Conservation (phyloP, 2,888 invertebrate species). For the Chrysodeixis includens region DNA sequence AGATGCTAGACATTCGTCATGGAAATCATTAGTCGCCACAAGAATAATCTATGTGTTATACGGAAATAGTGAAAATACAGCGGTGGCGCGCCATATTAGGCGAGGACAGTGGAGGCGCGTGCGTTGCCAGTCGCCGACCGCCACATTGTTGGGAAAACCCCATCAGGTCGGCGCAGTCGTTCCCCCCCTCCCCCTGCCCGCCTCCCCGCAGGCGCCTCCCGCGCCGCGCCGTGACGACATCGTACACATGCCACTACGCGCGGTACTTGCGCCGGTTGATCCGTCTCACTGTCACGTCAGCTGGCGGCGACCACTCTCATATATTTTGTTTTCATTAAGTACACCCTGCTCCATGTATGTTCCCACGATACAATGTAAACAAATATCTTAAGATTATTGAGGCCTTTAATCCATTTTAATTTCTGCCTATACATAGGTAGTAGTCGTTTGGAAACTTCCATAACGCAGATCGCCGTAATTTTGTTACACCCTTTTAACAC, state of each 20-base stretch:
- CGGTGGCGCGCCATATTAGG: constrained; percentile 75
- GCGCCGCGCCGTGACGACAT: constrained; percentile 57
- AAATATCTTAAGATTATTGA: background rate
- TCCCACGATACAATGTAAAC: constrained; percentile 16
- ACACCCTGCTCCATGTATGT: constrained; percentile 13
- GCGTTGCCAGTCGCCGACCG: constrained; percentile 64
- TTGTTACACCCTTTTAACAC: background rate
- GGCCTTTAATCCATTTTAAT: background rate
- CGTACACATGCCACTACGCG: constrained; percentile 50
- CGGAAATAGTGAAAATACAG: constrained; percentile 76
- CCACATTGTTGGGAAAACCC: constrained; percentile 88
- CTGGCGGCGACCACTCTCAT: constrained; percentile 24
- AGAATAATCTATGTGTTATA: constrained; percentile 46
- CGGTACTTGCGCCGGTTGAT: constrained; percentile 37
- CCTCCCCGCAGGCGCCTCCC: no score
- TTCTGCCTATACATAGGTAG: background rate
- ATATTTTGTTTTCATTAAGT: constrained; percentile 38
- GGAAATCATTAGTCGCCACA: constrained; percentile 25
- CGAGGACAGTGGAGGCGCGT: constrained; percentile 67
- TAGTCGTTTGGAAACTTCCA: background rate
- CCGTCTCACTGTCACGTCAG: constrained; percentile 48
- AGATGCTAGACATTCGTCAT: constrained; percentile 17
- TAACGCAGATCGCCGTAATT: background rate
- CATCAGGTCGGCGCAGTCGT: constrained; percentile 61
- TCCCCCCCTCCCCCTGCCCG: constrained; percentile 48